Evolutionary conservation across 2,113 vertebrate genomes (phyloP), one percentile per base, ranked within the genome.

Genomic region (Pterophyllum scalare): DNA sequence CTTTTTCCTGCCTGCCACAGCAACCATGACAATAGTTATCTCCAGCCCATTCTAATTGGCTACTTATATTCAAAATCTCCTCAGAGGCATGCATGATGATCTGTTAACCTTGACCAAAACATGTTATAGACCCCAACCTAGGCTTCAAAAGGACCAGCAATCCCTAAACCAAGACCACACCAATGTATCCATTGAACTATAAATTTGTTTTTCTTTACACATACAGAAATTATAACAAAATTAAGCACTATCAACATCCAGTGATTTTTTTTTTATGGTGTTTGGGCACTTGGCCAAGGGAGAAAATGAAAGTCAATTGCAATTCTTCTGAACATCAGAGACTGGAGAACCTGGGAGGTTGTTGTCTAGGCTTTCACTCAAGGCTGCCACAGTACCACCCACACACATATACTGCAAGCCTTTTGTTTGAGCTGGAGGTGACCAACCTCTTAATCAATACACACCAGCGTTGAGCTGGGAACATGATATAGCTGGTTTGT

Each of bases 401-500:
- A 87, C 75, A 60, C 70, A 77, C 8, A 54, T 26, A 80, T 17
- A 59, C 70, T 76, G 74, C 40, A 72, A 82, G 77, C 52, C 35
- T 46, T 77, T 76, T 28, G 46, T 77, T 64, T 43, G 46, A 82
- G 77, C 60, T 62, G 59, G 38, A 87, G 65, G 80, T 77, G 26
- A 75, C 26, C 38, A 38, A 67, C 60, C 24, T 64, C 12, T 43
- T 60, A 24, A 89, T 89, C 67, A 5, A 91, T 88, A 77, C 31
- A 3, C 52, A 74, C 24, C 67, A 31, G 75, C 8, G 52, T 60
- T 24, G 24, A 82, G 59, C 43, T 38, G 15, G 35, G 54, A 89
- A 82, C 56, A 54, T 28, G 64, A 82, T 84, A 26, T 17, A 26
- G 60, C 46, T 17, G 0, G 19, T 56, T 70, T 61, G 11, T 35